phyloP scores from a whole-genome alignment of 2,113 vertebrate genomes.

The Indicator maculatus region DNA sequence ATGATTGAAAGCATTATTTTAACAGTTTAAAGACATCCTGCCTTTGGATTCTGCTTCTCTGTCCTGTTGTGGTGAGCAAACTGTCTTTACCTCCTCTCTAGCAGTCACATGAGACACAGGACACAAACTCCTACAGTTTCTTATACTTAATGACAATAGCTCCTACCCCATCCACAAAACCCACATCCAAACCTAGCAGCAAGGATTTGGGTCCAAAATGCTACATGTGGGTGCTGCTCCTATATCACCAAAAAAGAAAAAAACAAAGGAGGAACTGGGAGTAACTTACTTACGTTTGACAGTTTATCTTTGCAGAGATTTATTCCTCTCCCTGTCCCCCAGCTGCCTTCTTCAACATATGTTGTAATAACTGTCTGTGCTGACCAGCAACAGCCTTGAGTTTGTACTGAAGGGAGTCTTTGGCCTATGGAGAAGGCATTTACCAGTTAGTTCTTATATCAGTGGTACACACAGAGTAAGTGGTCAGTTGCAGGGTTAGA shows the following conservation, averaged over 20 bases:
- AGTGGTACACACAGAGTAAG: background rate
- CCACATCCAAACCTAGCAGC: background rate
- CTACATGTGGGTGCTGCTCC: rapidly evolving
- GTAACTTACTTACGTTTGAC: background rate
- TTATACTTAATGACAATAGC: background rate
- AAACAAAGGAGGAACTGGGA: background rate
- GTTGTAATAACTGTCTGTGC: background rate
- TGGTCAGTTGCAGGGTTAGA: no score
- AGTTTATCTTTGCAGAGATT: background rate
- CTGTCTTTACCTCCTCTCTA: background rate
- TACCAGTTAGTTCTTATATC: background rate
- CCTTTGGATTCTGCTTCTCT: background rate
- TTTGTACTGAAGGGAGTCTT: background rate
- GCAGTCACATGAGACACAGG: background rate
- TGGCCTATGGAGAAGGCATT: background rate
- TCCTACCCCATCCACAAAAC: background rate
- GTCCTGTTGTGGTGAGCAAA: background rate
- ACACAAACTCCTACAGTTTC: background rate
- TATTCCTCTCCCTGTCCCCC: background rate
- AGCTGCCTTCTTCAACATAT: background rate
- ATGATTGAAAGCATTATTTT: background rate
- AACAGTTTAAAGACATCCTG: background rate
- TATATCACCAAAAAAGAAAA: background rate
- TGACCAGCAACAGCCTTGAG: background rate
- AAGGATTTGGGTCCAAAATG: background rate